Conservation (phyloP, 2,113 vertebrate genomes). For the Dromas ardeola region DNA sequence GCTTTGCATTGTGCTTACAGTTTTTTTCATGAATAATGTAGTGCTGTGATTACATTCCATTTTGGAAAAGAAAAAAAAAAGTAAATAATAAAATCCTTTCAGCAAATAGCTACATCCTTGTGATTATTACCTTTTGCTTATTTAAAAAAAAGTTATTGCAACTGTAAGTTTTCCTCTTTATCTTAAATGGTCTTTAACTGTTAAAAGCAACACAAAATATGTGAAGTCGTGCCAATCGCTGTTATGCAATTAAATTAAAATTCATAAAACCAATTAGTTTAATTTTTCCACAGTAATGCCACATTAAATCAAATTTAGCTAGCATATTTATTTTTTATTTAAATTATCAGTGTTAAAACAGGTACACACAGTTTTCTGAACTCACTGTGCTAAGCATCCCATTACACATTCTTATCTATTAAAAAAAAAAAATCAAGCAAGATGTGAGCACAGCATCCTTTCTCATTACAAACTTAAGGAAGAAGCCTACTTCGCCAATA, state of each 20-base stretch:
- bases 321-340: background rate
- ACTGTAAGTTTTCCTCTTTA: background rate
- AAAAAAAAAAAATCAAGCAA: background rate
- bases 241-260: constrained; percentile 9
- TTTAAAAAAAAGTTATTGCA: background rate
- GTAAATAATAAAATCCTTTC: background rate
- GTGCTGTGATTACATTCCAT: background rate
- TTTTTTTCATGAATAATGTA: background rate
- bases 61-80: background rate
- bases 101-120: background rate
- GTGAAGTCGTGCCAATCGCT: background rate
- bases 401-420: background rate
- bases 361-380: background rate
- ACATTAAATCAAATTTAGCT: background rate
- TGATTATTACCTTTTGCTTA: background rate
- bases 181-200: background rate
- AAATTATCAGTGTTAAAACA: background rate
- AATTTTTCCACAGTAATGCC: background rate
- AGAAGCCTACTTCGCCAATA: background rate
- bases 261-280: background rate
- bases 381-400: background rate
- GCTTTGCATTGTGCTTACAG: background rate
- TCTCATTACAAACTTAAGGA: background rate
- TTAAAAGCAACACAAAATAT: background rate
- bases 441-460: background rate